phyloP scores from a whole-genome alignment of 2,888 invertebrate species.

The Amiota mariae region DNA sequence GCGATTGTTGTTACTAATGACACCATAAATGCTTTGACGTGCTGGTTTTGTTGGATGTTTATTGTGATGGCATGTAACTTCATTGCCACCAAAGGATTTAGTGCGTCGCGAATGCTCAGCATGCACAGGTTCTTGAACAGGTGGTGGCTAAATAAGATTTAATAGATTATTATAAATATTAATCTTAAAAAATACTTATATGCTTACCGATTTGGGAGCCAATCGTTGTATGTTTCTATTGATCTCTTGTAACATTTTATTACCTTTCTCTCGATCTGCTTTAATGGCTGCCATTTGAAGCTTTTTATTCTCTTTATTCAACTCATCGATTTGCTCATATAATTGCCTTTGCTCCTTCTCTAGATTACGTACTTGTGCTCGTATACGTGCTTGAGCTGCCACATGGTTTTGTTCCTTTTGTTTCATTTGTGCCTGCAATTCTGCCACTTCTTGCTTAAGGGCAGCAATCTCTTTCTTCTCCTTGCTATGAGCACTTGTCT shows the following conservation, averaged over 20 bases:
- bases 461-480: slow-evolving; percentile 81
- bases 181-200: no score
- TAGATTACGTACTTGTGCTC: slow-evolving; percentile 82
- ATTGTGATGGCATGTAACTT: background rate
- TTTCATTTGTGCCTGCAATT: slow-evolving; percentile 80
- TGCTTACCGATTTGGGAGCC: slow-evolving; percentile 66
- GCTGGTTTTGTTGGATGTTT: slow-evolving; percentile 33
- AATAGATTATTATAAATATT: no score
- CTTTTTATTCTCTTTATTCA: slow-evolving; percentile 80
- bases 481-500: slow-evolving; percentile 78
- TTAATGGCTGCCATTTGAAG: slow-evolving; percentile 78
- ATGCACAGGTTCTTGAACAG: slow-evolving; percentile 13
- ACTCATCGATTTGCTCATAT: slow-evolving; percentile 79
- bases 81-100: slow-evolving; percentile 41
- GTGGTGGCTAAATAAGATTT: no score
- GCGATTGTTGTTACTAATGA: background rate
- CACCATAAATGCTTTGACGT: slow-evolving; percentile 37
- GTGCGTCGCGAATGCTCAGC: slow-evolving; percentile 50
- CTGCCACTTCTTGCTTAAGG: slow-evolving; percentile 79
- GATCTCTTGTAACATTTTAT: slow-evolving; percentile 84
- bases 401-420: slow-evolving; percentile 84
- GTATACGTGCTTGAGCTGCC: slow-evolving; percentile 81
- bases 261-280: slow-evolving; percentile 77
- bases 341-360: slow-evolving; percentile 81
- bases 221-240: slow-evolving; percentile 78